A percentile compares a stretch with the other conserved stretches of the same genome.
Evolutionary conservation across 2,797 vertebrate genomes (phyloP).

Genomic region (Pachyuromys duprasi): DNA sequence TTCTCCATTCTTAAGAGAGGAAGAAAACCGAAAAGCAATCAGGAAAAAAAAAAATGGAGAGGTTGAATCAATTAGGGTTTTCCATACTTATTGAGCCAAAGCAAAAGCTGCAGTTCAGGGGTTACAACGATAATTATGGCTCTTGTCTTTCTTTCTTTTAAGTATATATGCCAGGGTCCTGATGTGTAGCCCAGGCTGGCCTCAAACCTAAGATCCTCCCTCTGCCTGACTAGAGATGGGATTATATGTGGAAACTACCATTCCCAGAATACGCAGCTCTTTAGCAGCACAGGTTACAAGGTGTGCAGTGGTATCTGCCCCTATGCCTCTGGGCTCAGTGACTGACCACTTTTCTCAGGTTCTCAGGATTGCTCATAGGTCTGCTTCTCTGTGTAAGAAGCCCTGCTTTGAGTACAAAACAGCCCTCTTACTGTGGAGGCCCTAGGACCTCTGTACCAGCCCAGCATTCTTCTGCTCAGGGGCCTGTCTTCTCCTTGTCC

Average conservation of each 20-base stretch:
- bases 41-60: neutral
- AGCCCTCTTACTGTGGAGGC: neutral
- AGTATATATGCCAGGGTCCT: neutral
- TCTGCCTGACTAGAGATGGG: neutral
- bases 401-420: neutral
- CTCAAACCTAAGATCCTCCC: neutral
- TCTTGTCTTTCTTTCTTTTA: neutral
- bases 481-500: neutral
- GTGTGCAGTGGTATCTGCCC: neutral
- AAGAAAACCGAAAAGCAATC: slow-evolving; percentile 19
- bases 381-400: neutral
- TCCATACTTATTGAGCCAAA: neutral
- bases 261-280: neutral
- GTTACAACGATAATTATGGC: neutral
- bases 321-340: neutral
- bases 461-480: neutral
- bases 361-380: neutral
- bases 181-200: neutral
- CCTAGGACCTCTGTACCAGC: neutral
- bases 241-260: neutral
- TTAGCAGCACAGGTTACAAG: neutral
- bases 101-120: neutral
- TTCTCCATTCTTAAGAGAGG: neutral
- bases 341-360: neutral
- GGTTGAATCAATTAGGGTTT: neutral